These are phyloP conservation scores for Ochropleura plecta DNA, from an alignment of 2,888 invertebrate genomes.

Conservation along the genomic window DNA sequence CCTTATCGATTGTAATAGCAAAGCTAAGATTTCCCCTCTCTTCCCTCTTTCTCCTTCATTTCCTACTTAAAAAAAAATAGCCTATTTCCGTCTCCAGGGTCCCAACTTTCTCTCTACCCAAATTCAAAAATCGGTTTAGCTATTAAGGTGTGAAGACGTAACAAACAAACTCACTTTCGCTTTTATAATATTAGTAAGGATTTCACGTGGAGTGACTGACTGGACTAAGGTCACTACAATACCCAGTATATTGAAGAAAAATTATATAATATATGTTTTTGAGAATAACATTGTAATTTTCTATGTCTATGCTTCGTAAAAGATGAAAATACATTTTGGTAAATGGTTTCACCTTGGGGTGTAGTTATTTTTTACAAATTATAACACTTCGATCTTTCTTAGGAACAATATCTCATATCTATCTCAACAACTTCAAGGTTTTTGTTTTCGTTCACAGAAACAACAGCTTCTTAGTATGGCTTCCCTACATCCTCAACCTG, in stretches of 20 bases:
- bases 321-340: not conserved
- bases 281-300: not conserved
- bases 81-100: too few relatives aligned
- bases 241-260: not conserved
- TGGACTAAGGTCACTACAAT: too few relatives aligned
- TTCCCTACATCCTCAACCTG: constrained; percentile 90
- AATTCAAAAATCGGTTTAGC: too few relatives aligned
- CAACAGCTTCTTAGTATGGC: constrained; percentile 90
- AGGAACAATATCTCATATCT: not conserved
- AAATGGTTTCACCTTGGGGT: not conserved
- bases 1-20: too few relatives aligned
- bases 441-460: constrained; percentile 78
- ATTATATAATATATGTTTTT: not conserved
- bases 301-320: not conserved
- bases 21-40: too few relatives aligned
- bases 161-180: too few relatives aligned
- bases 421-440: not conserved
- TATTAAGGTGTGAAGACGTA: too few relatives aligned
- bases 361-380: not conserved
- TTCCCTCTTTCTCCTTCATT: too few relatives aligned
- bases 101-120: too few relatives aligned
- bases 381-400: not conserved
- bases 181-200: too few relatives aligned
- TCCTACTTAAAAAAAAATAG: too few relatives aligned
- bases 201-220: too few relatives aligned